Base-by-base conservation (phyloP, 1,140 invertebrate species). In the Kradibia gibbosae region DNA sequence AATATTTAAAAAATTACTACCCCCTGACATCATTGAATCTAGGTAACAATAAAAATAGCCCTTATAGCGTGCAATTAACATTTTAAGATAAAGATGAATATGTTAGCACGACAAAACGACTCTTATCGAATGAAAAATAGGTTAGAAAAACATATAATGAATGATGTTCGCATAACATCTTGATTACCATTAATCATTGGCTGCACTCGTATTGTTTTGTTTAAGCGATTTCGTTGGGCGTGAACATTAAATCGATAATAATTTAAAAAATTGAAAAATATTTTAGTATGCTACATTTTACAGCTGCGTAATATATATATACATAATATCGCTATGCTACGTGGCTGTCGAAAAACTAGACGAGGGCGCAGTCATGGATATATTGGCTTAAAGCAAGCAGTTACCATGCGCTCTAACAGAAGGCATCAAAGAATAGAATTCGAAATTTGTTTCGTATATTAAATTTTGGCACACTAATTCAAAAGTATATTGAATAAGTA, bases 141-240 rank as follows among this genome's bases (percentile, higher is more conserved):
- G 34, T 67, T 67, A 67, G 62, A 39, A 67, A 67, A 17, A n/a
- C 62, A 48, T 48, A n/a, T 39, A 67, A 67, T 65, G n/a, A n/a
- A n/a, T n/a, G 28, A 20, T 39, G 39, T 4, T 13, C 25, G 13
- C 57, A 13, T 36, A n/a, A 39, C 34, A 36, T 67, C 62, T 67
- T n/a, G 34, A 34, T 67, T 67, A 67, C 11, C 34, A 67, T 67
- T 7, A 39, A 67, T 39, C 62, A 5, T 13, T n/a, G 20, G 36
- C 62, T 39, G n/a, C 3, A 0, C 2, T 67, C 34, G 3, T 8
- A 60, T n/a, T 55, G 45, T 48, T 48, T 60, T 31, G 25, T 31
- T 31, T 15, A 11, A 1, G 25, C 25, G 13, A 11, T 28, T 39
- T 67, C 36, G 34, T 39, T 10, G 17, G 20, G 0, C 17, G 3